Evolutionary conservation across 2,113 vertebrate species (phyloP), one percentile per base, ranked within the genome.

Genomic region (Addax nasomaculatus): DNA sequence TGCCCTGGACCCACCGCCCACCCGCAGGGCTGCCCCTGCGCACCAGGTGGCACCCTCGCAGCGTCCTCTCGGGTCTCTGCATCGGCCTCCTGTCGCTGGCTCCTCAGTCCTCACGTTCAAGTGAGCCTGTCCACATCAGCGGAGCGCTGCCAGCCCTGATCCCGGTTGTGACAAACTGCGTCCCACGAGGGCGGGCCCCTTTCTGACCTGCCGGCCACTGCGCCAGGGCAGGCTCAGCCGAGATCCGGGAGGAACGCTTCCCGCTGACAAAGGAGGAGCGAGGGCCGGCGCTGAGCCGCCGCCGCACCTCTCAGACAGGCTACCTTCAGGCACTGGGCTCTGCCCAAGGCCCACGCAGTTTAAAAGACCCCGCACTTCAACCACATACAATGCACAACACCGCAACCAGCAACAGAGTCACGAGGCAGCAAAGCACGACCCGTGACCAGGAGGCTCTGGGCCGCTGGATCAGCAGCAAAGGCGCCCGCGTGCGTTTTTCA

Each of bases 401-500:
- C 60, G 45, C 29, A 45, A 14, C 30, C 14, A 47, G 23, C 3
- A 55, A 47, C 55, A 76, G 76, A 90, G 73, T 16, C 33, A 30
- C 25, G 47, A 15, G 60, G n/a, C n/a, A 57, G 16, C 12, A 83
- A 43, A 78, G 43, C 4, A 60, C 1, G 3, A 49, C 62, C 29
- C 17, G 4, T 8, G 49, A 45, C 30, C 64, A 23, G 73, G 29
- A 80, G 21, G 30, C 43, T 16, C 73, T 16, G 39, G 45, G 5
- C 73, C 1, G 13, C 39, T 8, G 43, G 3, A 0, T 16, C 43
- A 5, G 23, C 70, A 4, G 39, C 39, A 25, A 15, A 27, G 23
- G 36, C 23, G 23, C 64, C 70, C 0, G 36, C 23, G 67, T 12
- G 67, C 5, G 3, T 0, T 25, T 83, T n/a, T 4, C 0, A 25